Conservation (phyloP, 1,140 invertebrate genomes). For the Dendroctonus ponderosae region DNA sequence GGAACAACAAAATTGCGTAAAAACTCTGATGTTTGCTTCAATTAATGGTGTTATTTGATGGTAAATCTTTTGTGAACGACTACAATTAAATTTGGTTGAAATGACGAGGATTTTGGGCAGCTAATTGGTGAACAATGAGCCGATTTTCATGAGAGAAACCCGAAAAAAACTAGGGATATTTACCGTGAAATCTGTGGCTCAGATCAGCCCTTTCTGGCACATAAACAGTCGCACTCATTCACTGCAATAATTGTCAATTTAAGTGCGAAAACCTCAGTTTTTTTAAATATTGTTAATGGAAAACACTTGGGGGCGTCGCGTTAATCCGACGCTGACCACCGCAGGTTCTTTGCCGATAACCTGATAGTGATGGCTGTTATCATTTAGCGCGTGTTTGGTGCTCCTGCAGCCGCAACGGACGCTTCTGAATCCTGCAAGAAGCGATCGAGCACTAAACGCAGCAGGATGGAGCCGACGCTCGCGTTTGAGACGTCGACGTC, state of each 20-base stretch:
- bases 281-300: neutral
- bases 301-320: neutral
- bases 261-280: neutral
- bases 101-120: no score
- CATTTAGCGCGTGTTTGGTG: slow-evolving; percentile 21
- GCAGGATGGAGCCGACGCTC: slow-evolving; percentile 11
- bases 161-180: neutral
- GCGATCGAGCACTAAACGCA: slow-evolving; percentile 25
- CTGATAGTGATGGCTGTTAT: slow-evolving; percentile 7
- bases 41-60: no score
- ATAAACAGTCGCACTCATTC: slow-evolving; percentile 18
- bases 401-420: slow-evolving; percentile 14
- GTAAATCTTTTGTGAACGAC: no score
- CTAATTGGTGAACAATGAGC: no score
- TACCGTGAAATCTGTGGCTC: slow-evolving; percentile 2
- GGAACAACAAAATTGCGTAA: no score
- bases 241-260: slow-evolving; percentile 4
- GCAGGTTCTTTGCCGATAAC: slow-evolving; percentile 8
- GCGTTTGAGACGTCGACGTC: slow-evolving; percentile 22
- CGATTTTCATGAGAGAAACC: no score
- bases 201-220: slow-evolving; percentile 8
- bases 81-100: no score
- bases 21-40: no score
- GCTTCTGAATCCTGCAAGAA: slow-evolving; percentile 21
- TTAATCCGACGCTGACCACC: slow-evolving; percentile 6